phyloP scores from a whole-genome alignment of 2,888 invertebrate species.

The Reticulitermes lucifugus region DNA sequence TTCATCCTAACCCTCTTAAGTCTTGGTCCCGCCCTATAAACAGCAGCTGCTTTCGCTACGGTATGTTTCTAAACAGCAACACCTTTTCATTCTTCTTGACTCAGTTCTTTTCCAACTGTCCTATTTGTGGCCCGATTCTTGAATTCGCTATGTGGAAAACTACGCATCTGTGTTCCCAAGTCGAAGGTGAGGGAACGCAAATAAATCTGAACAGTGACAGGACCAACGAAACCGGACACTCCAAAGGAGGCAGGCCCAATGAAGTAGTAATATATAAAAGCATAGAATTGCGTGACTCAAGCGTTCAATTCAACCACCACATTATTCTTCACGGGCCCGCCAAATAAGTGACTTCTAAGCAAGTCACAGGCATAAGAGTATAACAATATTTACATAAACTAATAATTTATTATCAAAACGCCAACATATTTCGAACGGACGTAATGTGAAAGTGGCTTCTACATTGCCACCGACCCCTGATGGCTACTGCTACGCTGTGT shows the following conservation, averaged over 20 bases:
- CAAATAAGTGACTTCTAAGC: neutral
- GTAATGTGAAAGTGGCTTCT: no score
- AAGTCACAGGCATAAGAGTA: no score
- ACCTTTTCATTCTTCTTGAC: no score
- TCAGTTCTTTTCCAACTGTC: neutral
- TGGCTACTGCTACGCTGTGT: neutral
- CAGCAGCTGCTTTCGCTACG: slow-evolving; percentile 10
- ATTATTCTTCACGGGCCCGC: neutral
- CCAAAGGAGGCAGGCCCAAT: neutral
- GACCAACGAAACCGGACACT: neutral
- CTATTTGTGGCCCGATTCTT: neutral
- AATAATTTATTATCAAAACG: no score
- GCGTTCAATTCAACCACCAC: neutral
- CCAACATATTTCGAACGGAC: no score
- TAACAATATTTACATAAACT: no score
- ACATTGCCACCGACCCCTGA: no score
- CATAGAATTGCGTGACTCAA: neutral
- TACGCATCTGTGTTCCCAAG: neutral
- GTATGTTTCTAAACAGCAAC: slow-evolving; percentile 1
- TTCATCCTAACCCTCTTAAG: no score
- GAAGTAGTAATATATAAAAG: neutral
- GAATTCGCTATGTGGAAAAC: neutral
- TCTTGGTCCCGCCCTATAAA: slow-evolving; percentile 1
- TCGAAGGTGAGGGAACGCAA: neutral
- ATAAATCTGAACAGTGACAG: no score